Base-by-base conservation (phyloP, 2,797 vertebrate genomes). In the Botia kubotai region DNA sequence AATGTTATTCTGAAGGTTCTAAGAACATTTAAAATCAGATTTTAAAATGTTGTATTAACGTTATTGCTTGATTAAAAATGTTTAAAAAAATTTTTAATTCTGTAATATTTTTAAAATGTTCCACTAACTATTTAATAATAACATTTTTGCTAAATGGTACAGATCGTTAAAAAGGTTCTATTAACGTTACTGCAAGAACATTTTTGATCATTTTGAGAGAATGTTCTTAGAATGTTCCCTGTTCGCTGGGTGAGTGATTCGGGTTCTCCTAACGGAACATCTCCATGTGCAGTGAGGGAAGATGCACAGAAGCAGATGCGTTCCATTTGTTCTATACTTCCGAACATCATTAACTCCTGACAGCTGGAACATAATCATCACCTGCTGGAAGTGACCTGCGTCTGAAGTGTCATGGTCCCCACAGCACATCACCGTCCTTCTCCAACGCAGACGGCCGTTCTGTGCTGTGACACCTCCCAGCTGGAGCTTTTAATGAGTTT, bases 271-370 rank as follows among this genome's bases (percentile, higher is more conserved):
- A 83, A 84, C 84, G 82, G 81, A 84, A 76, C 83, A 77, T 84
- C 76, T 87, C 75, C 87, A 84, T 85, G 66, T 65, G 83, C 82
- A 80, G 82, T 83, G 88, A 88, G 88, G 83, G 85, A 79, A 53
- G 48, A 80, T 81, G 87, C 88, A 88, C 75, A 58, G 72, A 82
- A 91, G 77, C 91, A 93, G 91, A 93, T 91, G 90, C 74, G 84
- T 83, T 75, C 91, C 91, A 90, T 94, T 93, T 92, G 91, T 93
- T 93, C 89, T 82, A 86, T 86, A 68, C 79, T 0, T 29, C 63
- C 75, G 77, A 75, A 87, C 87, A 83, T 84, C 78, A 84, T 89
- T 91, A 90, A 87, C 89, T 85, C 87, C 85, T 75, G 52, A 77
- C 77, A 83, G 84, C 83, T 73, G 67, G 83, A 83, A 84, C 87